A percentile compares a stretch with the other conserved stretches of the same genome.
These are phyloP conservation scores for Macrotrachela quadricornifera DNA, from an alignment of 1,140 invertebrate species.

Conservation along the genomic window DNA sequence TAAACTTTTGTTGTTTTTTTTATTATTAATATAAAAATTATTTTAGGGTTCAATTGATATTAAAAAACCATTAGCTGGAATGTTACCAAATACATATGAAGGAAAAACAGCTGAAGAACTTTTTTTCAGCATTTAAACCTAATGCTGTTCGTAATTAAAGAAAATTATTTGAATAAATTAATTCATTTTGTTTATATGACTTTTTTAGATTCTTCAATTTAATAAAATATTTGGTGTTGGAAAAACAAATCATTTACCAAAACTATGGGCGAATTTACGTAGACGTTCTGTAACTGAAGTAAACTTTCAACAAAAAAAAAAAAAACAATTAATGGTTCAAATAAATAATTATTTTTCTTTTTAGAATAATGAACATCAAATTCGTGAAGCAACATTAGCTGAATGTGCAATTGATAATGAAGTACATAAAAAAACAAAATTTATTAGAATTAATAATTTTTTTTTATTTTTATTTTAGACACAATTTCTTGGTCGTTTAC, in stretches of 20 bases:
- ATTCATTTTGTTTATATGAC: neutral
- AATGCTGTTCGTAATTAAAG: neutral
- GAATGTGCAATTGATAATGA: neutral
- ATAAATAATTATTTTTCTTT: neutral
- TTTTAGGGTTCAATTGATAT: too few relatives aligned
- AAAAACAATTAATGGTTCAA: too few relatives aligned
- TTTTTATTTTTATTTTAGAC: too few relatives aligned
- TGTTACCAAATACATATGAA: constrained; percentile 3
- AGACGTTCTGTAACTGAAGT: neutral
- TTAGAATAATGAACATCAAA: neutral
- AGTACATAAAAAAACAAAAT: neutral
- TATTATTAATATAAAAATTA: too few relatives aligned
- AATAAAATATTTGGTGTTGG: constrained; percentile 5
- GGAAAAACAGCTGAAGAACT: constrained; percentile 7
- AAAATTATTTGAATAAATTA: neutral
- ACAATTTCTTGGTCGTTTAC: too few relatives aligned
- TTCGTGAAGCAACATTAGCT: neutral
- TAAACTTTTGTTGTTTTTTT: too few relatives aligned
- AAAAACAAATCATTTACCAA: neutral
- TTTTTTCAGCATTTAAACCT: constrained; percentile 5
- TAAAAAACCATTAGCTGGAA: too few relatives aligned
- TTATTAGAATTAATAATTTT: neutral
- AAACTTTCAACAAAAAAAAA: too few relatives aligned
- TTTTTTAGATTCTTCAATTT: neutral
- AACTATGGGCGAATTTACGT: neutral